A percentile compares a stretch with the other conserved stretches of the same genome.
Conservation (phyloP, 2,113 vertebrate genomes). For the human region GRCh38 chr1:11738501-11739000, state of each 20-base stretch:
- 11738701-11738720: not conserved
- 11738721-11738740: not conserved
- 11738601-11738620: not conserved
- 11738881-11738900: not conserved
- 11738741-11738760: not conserved
- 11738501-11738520: not conserved
- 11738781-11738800: not conserved
- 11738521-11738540: no score
- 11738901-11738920: rapidly evolving
- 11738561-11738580: rapidly evolving
- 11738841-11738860: rapidly evolving
- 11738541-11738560: not conserved
- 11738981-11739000: not conserved
- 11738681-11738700: not conserved
- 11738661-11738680: not conserved
- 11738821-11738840: not conserved
- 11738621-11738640: not conserved
- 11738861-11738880: not conserved
- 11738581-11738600: not conserved
- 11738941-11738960: not conserved
- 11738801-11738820: not conserved
- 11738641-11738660: not conserved
- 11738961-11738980: not conserved
- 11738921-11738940: not conserved
- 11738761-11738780: not conserved